Conservation (phyloP, 2,888 invertebrate genomes). For the Chymomyza fuscimana region DNA sequence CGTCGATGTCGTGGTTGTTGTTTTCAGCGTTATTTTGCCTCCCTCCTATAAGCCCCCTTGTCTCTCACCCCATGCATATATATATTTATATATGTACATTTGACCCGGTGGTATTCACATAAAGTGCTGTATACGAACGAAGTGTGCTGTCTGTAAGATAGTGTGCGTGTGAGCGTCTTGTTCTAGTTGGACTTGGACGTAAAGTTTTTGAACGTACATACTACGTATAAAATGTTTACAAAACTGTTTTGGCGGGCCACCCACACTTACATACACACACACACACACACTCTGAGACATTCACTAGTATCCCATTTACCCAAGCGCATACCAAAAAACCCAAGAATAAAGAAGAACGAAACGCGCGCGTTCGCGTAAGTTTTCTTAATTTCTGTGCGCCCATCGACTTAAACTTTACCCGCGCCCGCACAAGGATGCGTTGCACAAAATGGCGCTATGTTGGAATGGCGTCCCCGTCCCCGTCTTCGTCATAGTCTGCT, state of each 20-base stretch:
- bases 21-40: background rate
- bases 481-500: constrained; percentile 1
- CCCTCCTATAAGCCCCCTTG: constrained; percentile 6
- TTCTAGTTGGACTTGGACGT: constrained; percentile 1
- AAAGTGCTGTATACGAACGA: constrained; percentile 4
- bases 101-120: constrained; percentile 2
- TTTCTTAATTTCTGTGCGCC: constrained; percentile 42
- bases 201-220: background rate
- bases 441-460: background rate
- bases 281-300: background rate
- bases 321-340: constrained; percentile 1
- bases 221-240: constrained; percentile 49
- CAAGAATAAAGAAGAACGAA: constrained; percentile 15
- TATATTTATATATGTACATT: constrained; percentile 15
- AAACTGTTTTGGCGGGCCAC: constrained; percentile 67
- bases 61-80: constrained; percentile 9
- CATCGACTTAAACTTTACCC: constrained; percentile 15
- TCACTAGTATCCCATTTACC: constrained; percentile 22
- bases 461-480: background rate
- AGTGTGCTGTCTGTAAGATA: background rate
- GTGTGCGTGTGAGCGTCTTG: background rate
- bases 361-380: constrained; percentile 30
- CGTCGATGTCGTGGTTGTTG: constrained; percentile 1
- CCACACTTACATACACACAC: constrained; percentile 25
- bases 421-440: constrained; percentile 7